Percentiles rank a stretch among this genome's conserved stretches.
Conservation (phyloP, 53 echinoderm and acorn worm species). For the Glandiceps talaboti region DNA sequence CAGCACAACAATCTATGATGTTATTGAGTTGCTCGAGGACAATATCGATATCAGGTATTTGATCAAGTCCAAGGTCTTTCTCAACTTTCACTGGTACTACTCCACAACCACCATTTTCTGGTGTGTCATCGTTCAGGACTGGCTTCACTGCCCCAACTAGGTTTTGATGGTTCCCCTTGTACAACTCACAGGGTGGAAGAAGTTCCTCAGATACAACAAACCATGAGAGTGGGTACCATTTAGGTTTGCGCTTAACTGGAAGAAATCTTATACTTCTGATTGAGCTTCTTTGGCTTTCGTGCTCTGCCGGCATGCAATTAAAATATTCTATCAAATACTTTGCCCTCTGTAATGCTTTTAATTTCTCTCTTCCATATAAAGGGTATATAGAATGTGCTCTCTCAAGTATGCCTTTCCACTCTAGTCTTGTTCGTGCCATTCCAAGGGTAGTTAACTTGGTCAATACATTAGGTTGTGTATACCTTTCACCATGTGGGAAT, state of each 20-base stretch:
- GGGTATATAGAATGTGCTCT: slow-evolving; percentile 18
- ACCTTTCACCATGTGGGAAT: slow-evolving; percentile 31
- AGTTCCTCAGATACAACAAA: background rate
- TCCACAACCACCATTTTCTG: slow-evolving; percentile 6
- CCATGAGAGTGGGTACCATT: slow-evolving; percentile 15
- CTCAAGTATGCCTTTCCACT: slow-evolving; percentile 29
- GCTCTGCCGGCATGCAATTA: background rate
- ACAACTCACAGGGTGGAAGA: slow-evolving; percentile 10
- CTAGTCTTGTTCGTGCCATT: slow-evolving; percentile 15
- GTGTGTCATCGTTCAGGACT: slow-evolving; percentile 17
- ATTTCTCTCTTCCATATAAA: background rate
- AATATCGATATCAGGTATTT: background rate
- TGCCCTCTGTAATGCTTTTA: background rate
- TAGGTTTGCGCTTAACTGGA: slow-evolving; percentile 23
- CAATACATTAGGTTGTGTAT: slow-evolving; percentile 2
- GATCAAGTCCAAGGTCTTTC: background rate
- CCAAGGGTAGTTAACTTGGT: slow-evolving; percentile 20
- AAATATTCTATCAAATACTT: slow-evolving; percentile 10
- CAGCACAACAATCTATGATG: background rate
- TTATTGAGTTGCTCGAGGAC: background rate
- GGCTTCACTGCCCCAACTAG: slow-evolving; percentile 20
- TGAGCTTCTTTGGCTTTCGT: slow-evolving; percentile 2
- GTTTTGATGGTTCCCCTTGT: background rate
- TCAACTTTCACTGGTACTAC: background rate
- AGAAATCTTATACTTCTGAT: slow-evolving; percentile 23